Evolutionary conservation across 1,140 invertebrate species (phyloP).

Genomic region (Caenorhabditis tropicalis): DNA sequence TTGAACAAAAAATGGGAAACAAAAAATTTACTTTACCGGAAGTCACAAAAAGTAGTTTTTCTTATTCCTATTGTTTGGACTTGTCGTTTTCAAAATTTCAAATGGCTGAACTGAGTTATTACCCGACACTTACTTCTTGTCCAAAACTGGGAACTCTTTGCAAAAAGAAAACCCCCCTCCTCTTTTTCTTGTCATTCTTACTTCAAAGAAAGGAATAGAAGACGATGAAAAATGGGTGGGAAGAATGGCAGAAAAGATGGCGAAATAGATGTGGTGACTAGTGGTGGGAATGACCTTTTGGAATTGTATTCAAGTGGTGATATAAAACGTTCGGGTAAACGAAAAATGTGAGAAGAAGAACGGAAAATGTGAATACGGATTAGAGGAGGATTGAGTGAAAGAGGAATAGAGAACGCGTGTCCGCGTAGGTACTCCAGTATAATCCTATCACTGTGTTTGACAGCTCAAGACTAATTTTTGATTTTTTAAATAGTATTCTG

Average conservation of each 20-base stretch:
- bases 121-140: too few species aligned
- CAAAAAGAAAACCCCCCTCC: neutral
- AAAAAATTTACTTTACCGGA: too few species aligned
- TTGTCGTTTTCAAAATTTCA: too few species aligned
- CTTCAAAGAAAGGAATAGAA: neutral
- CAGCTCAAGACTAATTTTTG: neutral
- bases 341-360: neutral
- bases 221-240: slow-evolving; percentile 17
- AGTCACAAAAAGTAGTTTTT: too few species aligned
- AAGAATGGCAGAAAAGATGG: neutral
- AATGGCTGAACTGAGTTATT: too few species aligned
- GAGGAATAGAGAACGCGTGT: neutral
- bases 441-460: neutral
- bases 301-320: neutral
- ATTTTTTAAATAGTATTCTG: neutral
- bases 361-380: neutral
- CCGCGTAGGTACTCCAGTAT: neutral
- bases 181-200: neutral
- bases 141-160: neutral
- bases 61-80: too few species aligned
- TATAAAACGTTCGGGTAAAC: neutral
- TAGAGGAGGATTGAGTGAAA: neutral
- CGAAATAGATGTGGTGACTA: neutral
- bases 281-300: slow-evolving; percentile 13
- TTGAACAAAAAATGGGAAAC: too few species aligned